A percentile compares a stretch with the other conserved stretches of the same genome.
These are phyloP conservation scores for Chloropsis cyanopogon DNA, from an alignment of 2,113 vertebrate species.

Conservation along the genomic window DNA sequence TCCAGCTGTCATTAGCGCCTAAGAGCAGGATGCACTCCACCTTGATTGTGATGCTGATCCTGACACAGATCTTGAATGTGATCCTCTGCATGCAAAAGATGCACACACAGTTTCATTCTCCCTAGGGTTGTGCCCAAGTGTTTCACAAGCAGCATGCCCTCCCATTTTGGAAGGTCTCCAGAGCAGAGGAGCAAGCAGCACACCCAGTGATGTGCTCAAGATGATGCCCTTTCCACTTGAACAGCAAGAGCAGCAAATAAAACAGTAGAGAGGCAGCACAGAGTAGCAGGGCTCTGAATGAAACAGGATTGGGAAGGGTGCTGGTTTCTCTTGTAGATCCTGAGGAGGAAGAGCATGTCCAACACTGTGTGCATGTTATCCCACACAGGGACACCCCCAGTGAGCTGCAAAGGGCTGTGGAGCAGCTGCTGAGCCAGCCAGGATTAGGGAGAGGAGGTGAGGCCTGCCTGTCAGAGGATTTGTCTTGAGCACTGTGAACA, in stretches of 20 bases:
- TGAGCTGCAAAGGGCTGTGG: background rate
- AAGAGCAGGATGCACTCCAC: background rate
- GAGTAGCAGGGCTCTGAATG: background rate
- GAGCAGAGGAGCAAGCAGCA: background rate
- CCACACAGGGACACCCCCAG: background rate
- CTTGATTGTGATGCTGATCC: background rate
- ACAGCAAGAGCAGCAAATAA: background rate
- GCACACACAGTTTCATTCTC: background rate
- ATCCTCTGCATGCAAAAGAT: background rate
- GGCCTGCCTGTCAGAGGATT: background rate
- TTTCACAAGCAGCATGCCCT: background rate
- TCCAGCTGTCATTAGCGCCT: background rate
- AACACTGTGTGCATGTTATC: fast-evolving
- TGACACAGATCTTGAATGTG: background rate
- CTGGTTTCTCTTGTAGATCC: background rate
- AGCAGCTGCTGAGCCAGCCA: background rate
- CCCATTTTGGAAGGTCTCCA: background rate
- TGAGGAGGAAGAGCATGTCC: background rate
- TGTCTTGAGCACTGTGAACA: background rate
- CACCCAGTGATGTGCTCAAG: background rate
- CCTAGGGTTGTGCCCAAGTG: background rate
- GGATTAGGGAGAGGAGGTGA: background rate
- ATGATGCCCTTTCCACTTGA: background rate
- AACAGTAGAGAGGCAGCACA: background rate
- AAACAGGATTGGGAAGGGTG: background rate